Evolutionary conservation across 2,113 vertebrate species (phyloP).

Genomic region (Maccullochella peelii): DNA sequence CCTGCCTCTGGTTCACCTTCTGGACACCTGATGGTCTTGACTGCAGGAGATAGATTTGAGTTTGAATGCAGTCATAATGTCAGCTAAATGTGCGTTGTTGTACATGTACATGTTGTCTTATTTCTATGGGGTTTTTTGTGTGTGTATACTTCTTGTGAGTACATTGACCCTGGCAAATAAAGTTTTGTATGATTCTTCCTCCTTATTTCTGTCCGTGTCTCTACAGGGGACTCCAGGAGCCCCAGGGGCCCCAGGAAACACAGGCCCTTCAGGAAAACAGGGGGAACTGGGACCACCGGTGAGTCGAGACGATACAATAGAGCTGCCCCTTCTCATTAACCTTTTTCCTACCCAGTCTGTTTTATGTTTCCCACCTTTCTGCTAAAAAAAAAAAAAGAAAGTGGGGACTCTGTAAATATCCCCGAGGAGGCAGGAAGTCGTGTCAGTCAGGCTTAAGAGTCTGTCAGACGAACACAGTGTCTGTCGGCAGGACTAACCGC

Average conservation of each 20-base stretch:
- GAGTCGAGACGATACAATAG: conserved; percentile 72
- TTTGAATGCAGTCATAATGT: background rate
- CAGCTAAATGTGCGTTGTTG: background rate
- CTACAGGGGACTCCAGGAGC: conserved; percentile 91
- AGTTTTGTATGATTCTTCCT: background rate
- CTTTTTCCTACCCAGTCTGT: background rate
- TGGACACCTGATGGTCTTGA: background rate
- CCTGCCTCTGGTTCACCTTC: background rate
- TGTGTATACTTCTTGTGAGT: no score
- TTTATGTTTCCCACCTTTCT: background rate
- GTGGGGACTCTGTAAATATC: background rate
- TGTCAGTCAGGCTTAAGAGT: conserved; percentile 31
- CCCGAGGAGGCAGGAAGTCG: background rate
- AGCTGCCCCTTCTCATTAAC: background rate
- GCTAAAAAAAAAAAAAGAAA: background rate
- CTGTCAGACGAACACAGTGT: background rate
- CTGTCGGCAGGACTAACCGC: conserved; percentile 2
- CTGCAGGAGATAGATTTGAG: background rate
- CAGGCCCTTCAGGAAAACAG: conserved; percentile 89
- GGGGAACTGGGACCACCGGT: conserved; percentile 92
- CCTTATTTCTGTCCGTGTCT: conserved; percentile 17
- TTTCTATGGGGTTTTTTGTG: no score
- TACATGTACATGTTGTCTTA: background rate
- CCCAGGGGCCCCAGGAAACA: conserved; percentile 90
- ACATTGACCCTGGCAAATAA: background rate